Base-by-base conservation (phyloP, 2,888 invertebrate genomes). In the Nesidiocoris tenuis region DNA sequence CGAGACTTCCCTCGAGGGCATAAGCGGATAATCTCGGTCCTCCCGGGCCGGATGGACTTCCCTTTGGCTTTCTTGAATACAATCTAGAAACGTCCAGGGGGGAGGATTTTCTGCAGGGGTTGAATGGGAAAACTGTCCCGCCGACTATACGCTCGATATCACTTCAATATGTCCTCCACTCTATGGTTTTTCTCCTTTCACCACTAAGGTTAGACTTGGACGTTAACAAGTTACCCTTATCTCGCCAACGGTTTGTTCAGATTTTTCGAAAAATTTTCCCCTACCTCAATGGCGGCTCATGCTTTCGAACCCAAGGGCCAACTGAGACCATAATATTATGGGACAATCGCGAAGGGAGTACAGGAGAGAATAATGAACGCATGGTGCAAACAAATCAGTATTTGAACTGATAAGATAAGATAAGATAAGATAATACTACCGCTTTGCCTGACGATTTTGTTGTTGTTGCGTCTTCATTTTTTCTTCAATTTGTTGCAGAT, bases 401-500 rank as follows among this genome's bases (percentile, higher is more conserved):
- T n/a, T n/a, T n/a, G n/a, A n/a, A n/a, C n/a, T n/a, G n/a, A n/a
- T n/a, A n/a, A n/a, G n/a, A n/a, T n/a, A n/a, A n/a, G n/a, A n/a
- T n/a, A n/a, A n/a, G n/a, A n/a, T n/a, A n/a, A n/a, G n/a, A n/a
- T n/a, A n/a, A n/a, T n/a, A n/a, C n/a, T n/a, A n/a, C n/a, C n/a
- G n/a, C n/a, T n/a, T n/a, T n/a, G n/a, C n/a, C n/a, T n/a, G n/a
- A n/a, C n/a, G n/a, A n/a, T n/a, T n/a, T n/a, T n/a, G n/a, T n/a
- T n/a, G n/a, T n/a, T n/a, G n/a, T n/a, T n/a, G n/a, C n/a, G n/a
- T n/a, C n/a, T n/a, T n/a, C n/a, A n/a, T n/a, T n/a, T n/a, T n/a
- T n/a, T n/a, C n/a, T n/a, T n/a, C n/a, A n/a, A n/a, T 55, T 72
- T 61, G 56, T 75, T 66, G 17, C 74, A 75, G 74, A 75, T 75